Evolutionary conservation across 2,797 vertebrate genomes (phyloP).

Genomic region (Momotus momota): DNA sequence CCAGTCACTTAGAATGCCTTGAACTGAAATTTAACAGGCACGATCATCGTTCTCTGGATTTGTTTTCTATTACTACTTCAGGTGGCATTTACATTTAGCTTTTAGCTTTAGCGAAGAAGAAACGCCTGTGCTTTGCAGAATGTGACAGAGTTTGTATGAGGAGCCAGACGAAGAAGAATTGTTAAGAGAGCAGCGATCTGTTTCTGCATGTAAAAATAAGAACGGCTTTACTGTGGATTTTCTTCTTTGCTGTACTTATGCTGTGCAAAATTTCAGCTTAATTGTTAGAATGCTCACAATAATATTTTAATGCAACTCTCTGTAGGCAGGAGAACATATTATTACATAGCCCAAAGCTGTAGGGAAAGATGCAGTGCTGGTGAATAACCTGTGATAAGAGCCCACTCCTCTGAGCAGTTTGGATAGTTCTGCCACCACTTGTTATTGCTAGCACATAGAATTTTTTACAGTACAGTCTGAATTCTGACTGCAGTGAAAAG

Average conservation of each 20-base stretch:
- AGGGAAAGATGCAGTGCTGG: background rate
- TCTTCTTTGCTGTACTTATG: conserved; percentile 9
- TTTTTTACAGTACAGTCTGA: conserved; percentile 65
- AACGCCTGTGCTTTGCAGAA: background rate
- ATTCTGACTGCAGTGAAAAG: conserved; percentile 70
- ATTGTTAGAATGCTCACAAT: conserved; percentile 56
- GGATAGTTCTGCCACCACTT: conserved; percentile 58
- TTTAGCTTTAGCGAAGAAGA: conserved; percentile 44
- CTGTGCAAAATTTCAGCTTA: conserved; percentile 36
- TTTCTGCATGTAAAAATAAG: conserved; percentile 40
- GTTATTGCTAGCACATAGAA: conserved; percentile 71
- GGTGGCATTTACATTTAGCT: conserved; percentile 22
- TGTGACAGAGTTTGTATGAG: background rate
- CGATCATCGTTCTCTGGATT: background rate
- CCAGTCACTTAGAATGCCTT: background rate
- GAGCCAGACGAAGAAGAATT: conserved; percentile 4
- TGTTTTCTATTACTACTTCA: background rate
- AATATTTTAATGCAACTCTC: conserved; percentile 70
- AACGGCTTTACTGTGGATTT: conserved; percentile 17
- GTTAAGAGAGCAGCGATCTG: background rate
- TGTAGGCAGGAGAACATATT: conserved; percentile 50
- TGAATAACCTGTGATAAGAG: conserved; percentile 69
- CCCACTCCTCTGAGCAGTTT: conserved; percentile 39
- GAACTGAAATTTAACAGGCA: conserved; percentile 1
- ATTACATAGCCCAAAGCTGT: conserved; percentile 34